Evolutionary conservation across 2,113 vertebrate genomes (phyloP), one percentile per base, ranked within the genome.

Genomic region (Suncus etruscus): DNA sequence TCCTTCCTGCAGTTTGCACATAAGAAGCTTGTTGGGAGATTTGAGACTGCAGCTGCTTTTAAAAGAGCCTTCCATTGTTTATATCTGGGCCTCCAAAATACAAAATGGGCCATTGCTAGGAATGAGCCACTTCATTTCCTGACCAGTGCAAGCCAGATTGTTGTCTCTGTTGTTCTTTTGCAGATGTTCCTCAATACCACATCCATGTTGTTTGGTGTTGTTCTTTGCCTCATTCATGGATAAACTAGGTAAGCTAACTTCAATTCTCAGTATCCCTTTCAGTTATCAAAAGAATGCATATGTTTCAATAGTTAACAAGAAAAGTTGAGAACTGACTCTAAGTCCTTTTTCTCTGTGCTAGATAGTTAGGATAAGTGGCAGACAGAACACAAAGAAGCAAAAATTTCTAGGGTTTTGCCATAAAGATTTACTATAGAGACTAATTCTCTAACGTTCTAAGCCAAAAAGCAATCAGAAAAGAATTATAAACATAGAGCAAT

Each of bases 71-170:
- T 83, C 83, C 89, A 83, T 96, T 96, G 96, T 96, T 96, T 96
- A 96, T 94, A 86, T 96, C 93, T 95, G 90, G 74, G 80, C 93
- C 95, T 95, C 96, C 95, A 95, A 96, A 95, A 91, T 89, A 96
- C 90, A 94, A 89, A 95, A 94, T 89, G 94, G 82, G 78, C 82
- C 32, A 78, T 95, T 83, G 85, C 93, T 94, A 88, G 91, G 94
- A 48, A 32, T 73, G 95, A 48, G 0, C 73, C 97, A 63, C 90
- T 96, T 91, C 93, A 95, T 90, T 95, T 95, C 90, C 93, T 94
- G 87, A 91, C 72, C 47, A 31, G 74, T 87, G 88, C 87, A 96
- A 96, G 97, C 95, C 96, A 96, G 95, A 76, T 76, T 16, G 48
- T 32, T 78, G 92, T 95, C 94, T 96, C 87, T 27, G 78, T 45